These are phyloP conservation scores for Botia almorhae DNA, from an alignment of 2,797 vertebrate genomes.

Conservation along the genomic window DNA sequence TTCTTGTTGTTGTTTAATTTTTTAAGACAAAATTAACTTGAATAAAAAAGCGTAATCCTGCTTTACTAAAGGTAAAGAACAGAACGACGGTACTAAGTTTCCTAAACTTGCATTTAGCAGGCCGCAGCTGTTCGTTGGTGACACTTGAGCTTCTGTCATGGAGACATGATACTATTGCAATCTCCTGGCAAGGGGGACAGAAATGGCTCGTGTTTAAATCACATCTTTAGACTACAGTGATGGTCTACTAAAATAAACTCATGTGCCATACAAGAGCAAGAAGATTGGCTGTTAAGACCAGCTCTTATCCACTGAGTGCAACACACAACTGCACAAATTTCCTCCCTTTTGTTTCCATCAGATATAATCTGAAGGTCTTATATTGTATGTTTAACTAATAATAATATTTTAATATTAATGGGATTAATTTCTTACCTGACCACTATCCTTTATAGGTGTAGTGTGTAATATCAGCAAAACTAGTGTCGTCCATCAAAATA, in stretches of 20 bases:
- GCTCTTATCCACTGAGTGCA: not conserved
- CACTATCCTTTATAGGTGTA: too few relatives aligned
- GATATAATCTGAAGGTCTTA: not conserved
- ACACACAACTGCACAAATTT: conserved; percentile 2
- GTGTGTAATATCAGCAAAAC: too few relatives aligned
- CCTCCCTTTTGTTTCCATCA: conserved; percentile 12
- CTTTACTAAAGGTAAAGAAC: conserved; percentile 21
- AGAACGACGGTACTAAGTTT: conserved; percentile 47
- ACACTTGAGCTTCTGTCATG: conserved; percentile 70
- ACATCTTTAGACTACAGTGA: conserved; percentile 48
- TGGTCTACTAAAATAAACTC: conserved; percentile 55
- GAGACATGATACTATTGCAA: conserved; percentile 74
- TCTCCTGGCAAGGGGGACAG: conserved; percentile 51
- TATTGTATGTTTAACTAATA: not conserved
- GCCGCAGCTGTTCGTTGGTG: conserved; percentile 75
- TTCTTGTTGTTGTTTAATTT: not conserved
- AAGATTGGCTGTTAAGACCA: not conserved
- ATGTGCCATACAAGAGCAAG: conserved; percentile 45
- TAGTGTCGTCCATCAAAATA: not conserved
- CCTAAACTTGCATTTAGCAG: conserved; percentile 61
- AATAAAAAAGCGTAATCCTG: conserved; percentile 7
- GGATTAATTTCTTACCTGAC: not conserved
- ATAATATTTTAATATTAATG: not conserved
- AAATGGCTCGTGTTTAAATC: conserved; percentile 69
- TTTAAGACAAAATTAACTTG: too few relatives aligned